Base-by-base conservation (phyloP, 1,140 invertebrate species). In the Brachionus calyciflorus region DNA sequence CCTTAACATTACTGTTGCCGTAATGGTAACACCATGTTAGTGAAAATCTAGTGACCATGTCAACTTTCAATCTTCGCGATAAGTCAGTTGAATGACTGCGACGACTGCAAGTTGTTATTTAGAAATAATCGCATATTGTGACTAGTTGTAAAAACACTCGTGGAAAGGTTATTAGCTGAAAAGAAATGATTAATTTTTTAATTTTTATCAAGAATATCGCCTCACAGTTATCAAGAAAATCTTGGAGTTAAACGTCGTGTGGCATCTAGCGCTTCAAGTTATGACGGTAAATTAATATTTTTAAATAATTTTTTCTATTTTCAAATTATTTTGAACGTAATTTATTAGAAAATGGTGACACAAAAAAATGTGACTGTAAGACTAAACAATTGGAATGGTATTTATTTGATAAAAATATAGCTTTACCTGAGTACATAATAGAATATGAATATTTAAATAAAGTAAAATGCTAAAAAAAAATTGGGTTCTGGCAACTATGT, bases 401-500 rank as follows among this genome's bases (percentile, higher is more conserved):
- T 73, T 79, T 85, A 53, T 85, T 85, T 78, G 80, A 84, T 63
- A 79, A 82, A 76, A 80, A 83, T 41, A 78, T 84, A 33, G 83
- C 84, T 12, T 78, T 84, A 17, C 83, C 84, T 24, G 84, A 85
- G 78, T 85, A 85, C 77, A 80, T 85, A 12, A 80, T 85, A 24
- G 82, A 85, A 46, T 84, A 81, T 82, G 83, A 85, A 79, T 85
- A 85, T 76, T 76, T 83, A 10, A 84, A 81, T 40, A 82, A 80
- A 80, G 84, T 84, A 80, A 80, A 73, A 79, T n/a, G n/a, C n/a
- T n/a, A n/a, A n/a, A n/a, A n/a, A n/a, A n/a, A n/a, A n/a, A n/a
- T n/a, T n/a, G n/a, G n/a, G n/a, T n/a, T n/a, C n/a, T n/a, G n/a
- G n/a, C n/a, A n/a, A n/a, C n/a, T n/a, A n/a, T n/a, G n/a, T n/a